Conservation (phyloP, 1,140 invertebrate species). For the Drosophila nebulosa region DNA sequence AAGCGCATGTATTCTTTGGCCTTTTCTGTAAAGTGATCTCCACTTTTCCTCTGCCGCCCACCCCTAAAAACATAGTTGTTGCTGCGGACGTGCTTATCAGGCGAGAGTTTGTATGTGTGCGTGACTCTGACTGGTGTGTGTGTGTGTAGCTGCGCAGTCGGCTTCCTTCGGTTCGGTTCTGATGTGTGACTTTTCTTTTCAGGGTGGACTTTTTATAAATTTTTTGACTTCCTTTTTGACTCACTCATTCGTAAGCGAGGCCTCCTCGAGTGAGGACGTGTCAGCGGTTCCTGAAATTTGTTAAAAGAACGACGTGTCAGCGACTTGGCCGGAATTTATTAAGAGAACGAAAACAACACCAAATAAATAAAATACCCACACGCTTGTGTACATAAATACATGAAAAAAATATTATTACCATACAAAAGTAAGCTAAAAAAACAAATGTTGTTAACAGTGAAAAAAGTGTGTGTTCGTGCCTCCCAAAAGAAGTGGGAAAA, state of each 20-base stretch:
- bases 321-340: background rate
- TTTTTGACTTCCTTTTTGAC: conserved; percentile 44
- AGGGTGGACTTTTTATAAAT: background rate
- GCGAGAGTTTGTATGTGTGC: conserved; percentile 33
- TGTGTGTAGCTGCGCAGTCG: conserved; percentile 61
- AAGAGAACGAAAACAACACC: background rate
- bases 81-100: conserved; percentile 50
- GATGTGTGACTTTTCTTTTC: conserved; percentile 31
- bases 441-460: conserved; percentile 13
- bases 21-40: conserved; percentile 62
- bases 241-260: conserved; percentile 48
- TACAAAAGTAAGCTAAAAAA: conserved; percentile 16
- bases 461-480: background rate
- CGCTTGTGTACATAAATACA: background rate
- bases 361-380: conserved; percentile 4
- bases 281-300: conserved; percentile 21
- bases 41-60: conserved; percentile 45
- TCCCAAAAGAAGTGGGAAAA: conserved; percentile 13
- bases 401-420: conserved; percentile 1
- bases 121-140: conserved; percentile 3
- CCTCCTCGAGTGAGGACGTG: conserved; percentile 64
- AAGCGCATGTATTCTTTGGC: conserved; percentile 41
- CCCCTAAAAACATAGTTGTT: conserved; percentile 49
- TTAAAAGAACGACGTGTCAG: background rate
- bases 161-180: conserved; percentile 63